Conservation (phyloP, 2,888 invertebrate species). For the Epinotia demarniana region DNA sequence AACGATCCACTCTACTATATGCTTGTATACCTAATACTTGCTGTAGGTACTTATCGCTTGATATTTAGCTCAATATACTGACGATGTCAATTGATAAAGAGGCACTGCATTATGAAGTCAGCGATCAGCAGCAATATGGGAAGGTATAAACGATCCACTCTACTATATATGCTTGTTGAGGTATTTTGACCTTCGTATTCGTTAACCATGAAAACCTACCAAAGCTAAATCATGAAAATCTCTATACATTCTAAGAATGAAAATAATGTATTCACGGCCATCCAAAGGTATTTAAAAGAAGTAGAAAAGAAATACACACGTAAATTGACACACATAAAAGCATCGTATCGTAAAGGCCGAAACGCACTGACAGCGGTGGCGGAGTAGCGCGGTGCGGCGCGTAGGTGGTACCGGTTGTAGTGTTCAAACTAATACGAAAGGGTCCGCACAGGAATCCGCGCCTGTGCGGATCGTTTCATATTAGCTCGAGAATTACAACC, state of each 20-base stretch:
- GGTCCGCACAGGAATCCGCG: too few species aligned
- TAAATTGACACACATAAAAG: conserved; percentile 2
- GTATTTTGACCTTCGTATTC: not conserved
- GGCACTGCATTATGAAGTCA: conserved; percentile 2
- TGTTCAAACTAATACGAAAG: too few species aligned
- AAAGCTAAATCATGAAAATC: not conserved
- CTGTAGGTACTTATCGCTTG: conserved; percentile 13
- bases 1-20: not conserved
- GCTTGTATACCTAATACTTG: not conserved
- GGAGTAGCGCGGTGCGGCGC: too few species aligned
- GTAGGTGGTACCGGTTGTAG: too few species aligned
- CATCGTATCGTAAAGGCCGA: conserved; percentile 2
- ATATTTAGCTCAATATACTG: conserved; percentile 8
- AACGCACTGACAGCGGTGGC: too few species aligned
- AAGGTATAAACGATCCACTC: not conserved
- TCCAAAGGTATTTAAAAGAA: not conserved
- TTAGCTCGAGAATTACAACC: too few species aligned
- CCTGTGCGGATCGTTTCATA: too few species aligned
- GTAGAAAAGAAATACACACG: not conserved
- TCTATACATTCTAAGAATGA: not conserved
- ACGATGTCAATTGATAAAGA: not conserved
- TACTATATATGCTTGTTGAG: not conserved
- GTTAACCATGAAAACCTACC: not conserved
- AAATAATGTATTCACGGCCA: not conserved
- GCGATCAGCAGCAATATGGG: not conserved